Base-by-base conservation (phyloP, 2,888 invertebrate genomes). In the Pyrocoelia pectoralis region DNA sequence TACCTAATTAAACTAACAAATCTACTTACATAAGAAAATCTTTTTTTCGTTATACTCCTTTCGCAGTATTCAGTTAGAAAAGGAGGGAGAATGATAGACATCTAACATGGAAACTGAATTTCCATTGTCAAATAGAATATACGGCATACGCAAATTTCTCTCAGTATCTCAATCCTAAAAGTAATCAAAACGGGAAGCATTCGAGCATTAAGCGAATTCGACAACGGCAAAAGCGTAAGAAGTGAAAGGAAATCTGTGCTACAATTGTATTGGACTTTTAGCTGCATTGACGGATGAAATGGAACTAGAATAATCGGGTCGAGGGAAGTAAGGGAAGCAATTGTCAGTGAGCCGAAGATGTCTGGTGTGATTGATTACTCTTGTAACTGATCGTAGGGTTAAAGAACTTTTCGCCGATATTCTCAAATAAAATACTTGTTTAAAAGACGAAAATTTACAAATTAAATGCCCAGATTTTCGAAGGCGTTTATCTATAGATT, bases 341-440 rank as follows among this genome's bases (percentile, higher is more conserved):
- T 64, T 64, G 64, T 59, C 58, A 64, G 64, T 60, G 64, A 64
- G 64, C 64, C 59, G 59, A 59, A 49, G 59, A 64, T 64, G 64
- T 64, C 64, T 64, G 52, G 56, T 56, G 64, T 64, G 64, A 64
- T 64, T 64, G 64, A 64, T 64, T 64, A 55, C 59, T 56, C 56
- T 53, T 48, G 59, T 64, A 60, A 55, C 54, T 54, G 52, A 64
- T 55, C 56, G 56, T 54, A 60, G 55, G 64, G 64, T 60, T 64
- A 64, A 62, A 64, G 56, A 60, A 64, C 55, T 40, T 50, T 33
- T 33, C 33, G 50, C 15, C 41, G 41, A 43, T 43, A 43, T 15
- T 43, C 33, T 33, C 33, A n/a, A n/a, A 33, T 33, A 33, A 33
- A n/a, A 33, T n/a, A n/a, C 33, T 33, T 33, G 33, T 33, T 33